Base-by-base conservation (phyloP, 2,888 invertebrate genomes). In the Adineta ricciae region DNA sequence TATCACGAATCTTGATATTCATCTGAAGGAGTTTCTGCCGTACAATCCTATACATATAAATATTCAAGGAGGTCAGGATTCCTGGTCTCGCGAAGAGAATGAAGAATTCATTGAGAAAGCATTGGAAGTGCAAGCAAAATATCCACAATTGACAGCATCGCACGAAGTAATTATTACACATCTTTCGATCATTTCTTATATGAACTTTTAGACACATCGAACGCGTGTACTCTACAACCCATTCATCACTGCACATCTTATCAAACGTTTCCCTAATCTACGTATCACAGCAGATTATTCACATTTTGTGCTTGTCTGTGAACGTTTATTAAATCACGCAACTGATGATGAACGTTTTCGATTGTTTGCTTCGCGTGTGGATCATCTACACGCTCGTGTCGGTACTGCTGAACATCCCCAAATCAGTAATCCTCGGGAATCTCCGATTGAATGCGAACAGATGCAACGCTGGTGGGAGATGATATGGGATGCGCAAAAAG, bases 331-430 rank as follows among this genome's bases (percentile, higher is more conserved):
- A 41, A 7, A 78, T 7, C 73, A 78, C 41, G 8, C 73, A 21
- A 78, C 73, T 2, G 73, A 78, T 78, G 73, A 78, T 36, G 73
- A 78, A 78, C 73, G 73, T 7, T 78, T 78, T 41, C 73, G 73
- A 38, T n/a, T 78, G 24, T 78, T 78, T 78, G 73, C 73, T 36
- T 41, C 73, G 9, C 38, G 73, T 24, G 41, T 78, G 8, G 73
- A 78, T 78, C 73, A 78, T 78, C 16, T 78, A 38, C 73, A 78
- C 41, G 73, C 73, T 8, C 73, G 73, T 41, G 73, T 78, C 5
- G 73, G 38, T 2, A 21, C 73, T 24, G 8, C 38, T n/a, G 21
- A 78, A 41, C 73, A 78, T 78, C 38, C 73, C 7, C 73, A 78
- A 78, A 32, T 78, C 19, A 41, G 2, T 38, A 41, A 78, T 78